Evolutionary conservation across 2,888 invertebrate genomes (phyloP), one percentile per base, ranked within the genome.

Genomic region (Athalia circularis): DNA sequence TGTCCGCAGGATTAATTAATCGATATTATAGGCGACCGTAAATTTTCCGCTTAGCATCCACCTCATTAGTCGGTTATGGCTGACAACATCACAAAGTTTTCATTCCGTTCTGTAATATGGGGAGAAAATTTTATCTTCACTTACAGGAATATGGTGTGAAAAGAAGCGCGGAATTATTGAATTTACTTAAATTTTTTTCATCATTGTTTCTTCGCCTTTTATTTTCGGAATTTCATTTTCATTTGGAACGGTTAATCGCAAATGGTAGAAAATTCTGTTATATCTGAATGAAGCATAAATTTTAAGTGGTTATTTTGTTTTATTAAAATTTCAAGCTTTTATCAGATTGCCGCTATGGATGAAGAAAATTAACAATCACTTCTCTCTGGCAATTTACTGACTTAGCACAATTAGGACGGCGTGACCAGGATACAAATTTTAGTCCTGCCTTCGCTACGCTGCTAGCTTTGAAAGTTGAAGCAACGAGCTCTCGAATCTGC

Each of bases 361-460:
- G 4, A 48, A 13, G 13, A 6, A 13, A 65, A 65, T 65, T 7
- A 65, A 48, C 15, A 48, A 65, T 65, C 29, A 47, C 13, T 65
- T 65, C 6, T 65, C 48, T 65, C 11, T n/a, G 65, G 65, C 3
- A 65, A 65, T 65, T 7, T 5, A 65, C 47, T 48, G 48, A 5
- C 48, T 65, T 47, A 29, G 48, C 6, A 48, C 54, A 68, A 68
- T 68, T 54, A 68, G n/a, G 48, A 52, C 43, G 29, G 54, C 15
- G 68, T 68, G 54, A 54, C 50, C 52, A 68, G 68, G 29, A 52
- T n/a, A 29, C 43, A 54, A 68, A 68, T 68, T 68, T 68, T n/a
- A 15, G 29, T 11, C n/a, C n/a, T 48, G 43, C n/a, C 43, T 29
- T 54, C 15, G n/a, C 54, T n/a, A 29, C 29, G 29, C 29, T n/a